Evolutionary conservation across 2,797 vertebrate genomes (phyloP).

Genomic region (Potorous gilbertii): DNA sequence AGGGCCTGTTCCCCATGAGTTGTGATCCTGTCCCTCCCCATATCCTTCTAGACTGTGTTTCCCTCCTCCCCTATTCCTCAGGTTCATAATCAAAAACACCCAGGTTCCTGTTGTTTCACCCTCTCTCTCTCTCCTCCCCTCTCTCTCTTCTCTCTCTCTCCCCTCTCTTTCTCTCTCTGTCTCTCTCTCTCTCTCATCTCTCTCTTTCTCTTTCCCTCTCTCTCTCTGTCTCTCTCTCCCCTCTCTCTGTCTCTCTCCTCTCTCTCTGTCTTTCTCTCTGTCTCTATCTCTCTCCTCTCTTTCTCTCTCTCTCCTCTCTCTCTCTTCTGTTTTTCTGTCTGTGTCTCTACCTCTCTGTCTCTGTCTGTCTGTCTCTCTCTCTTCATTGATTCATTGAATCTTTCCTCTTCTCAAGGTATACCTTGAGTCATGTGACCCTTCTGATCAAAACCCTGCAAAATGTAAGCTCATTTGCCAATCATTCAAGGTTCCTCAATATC

Average conservation of each 20-base stretch:
- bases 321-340: too few species aligned
- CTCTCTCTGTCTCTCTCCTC: too few species aligned
- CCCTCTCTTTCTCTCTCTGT: too few species aligned
- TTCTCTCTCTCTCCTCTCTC: rapidly evolving
- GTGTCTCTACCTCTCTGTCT: too few species aligned
- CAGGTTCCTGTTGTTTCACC: not conserved
- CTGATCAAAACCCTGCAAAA: not conserved
- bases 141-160: too few species aligned
- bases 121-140: too few species aligned
- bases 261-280: too few species aligned
- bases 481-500: not conserved
- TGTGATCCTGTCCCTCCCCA: not conserved
- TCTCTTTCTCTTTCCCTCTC: too few species aligned
- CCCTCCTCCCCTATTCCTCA: not conserved
- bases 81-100: not conserved
- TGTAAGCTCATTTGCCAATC: not conserved
- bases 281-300: too few species aligned
- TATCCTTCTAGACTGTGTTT: not conserved
- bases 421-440: not conserved
- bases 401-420: not conserved
- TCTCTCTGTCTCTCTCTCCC: too few species aligned
- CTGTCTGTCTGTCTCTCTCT: not conserved
- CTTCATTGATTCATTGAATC: not conserved
- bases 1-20: not conserved
- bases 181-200: too few species aligned